phyloP scores from a whole-genome alignment of 2,888 invertebrate genomes.

The Folsomia manolachei region DNA sequence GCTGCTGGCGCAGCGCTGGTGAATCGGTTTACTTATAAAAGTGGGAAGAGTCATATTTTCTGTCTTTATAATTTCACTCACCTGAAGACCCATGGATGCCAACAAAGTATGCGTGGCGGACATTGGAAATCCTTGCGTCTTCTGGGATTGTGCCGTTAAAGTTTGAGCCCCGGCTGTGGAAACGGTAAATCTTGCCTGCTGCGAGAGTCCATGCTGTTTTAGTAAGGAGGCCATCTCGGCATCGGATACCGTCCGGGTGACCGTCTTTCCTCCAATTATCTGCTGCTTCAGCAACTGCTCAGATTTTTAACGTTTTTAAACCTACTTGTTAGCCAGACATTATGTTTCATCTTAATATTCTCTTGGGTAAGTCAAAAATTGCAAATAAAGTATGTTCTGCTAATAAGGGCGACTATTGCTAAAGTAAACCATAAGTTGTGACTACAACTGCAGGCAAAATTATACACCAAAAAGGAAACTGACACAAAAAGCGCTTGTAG shows the following conservation, averaged over 20 bases:
- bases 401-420: too few species aligned
- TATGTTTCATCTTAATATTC: background rate
- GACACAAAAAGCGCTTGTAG: too few species aligned
- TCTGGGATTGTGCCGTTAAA: slow-evolving; percentile 1
- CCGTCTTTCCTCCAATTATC: slow-evolving; percentile 46
- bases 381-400: too few species aligned
- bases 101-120: slow-evolving; percentile 26
- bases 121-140: slow-evolving; percentile 21
- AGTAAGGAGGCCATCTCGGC: slow-evolving; percentile 45
- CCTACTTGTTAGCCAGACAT: background rate
- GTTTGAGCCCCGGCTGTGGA: slow-evolving; percentile 20
- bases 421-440: too few species aligned
- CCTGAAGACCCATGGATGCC: slow-evolving; percentile 37
- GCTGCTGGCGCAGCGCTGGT: too few species aligned
- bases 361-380: too few species aligned
- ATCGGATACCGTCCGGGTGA: slow-evolving; percentile 46
- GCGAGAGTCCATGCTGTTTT: slow-evolving; percentile 44
- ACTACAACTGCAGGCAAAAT: too few species aligned
- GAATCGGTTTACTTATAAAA: too few species aligned
- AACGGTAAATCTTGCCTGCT: slow-evolving; percentile 7
- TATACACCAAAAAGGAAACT: too few species aligned
- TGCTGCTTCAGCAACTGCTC: slow-evolving; percentile 49
- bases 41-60: background rate
- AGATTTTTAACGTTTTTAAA: slow-evolving; percentile 12
- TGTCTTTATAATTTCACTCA: slow-evolving; percentile 21